Base-by-base conservation (phyloP, 1,140 invertebrate genomes). In the Psilanteris sp. region DNA sequence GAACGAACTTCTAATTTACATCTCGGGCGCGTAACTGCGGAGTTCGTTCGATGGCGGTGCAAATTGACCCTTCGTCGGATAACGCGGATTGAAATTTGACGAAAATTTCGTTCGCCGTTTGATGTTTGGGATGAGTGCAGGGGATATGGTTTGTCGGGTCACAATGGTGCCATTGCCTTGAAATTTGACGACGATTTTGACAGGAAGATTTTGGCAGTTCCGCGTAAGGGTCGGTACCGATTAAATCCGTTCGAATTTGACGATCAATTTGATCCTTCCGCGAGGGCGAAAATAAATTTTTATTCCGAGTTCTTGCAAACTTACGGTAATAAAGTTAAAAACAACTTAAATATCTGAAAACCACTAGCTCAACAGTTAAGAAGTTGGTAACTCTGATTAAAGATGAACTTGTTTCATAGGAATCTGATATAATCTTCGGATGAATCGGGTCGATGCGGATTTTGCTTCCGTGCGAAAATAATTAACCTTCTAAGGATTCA, bases 1-100 rank as follows among this genome's bases (percentile, higher is more conserved):
- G 59, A 77, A 77, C 73, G 54, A 64, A 75, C 26, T 76, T 66
- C 34, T 62, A 64, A 76, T 76, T 76, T 76, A 66, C 72, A 70
- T 76, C 64, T 64, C 1, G 22, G 41, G n/a, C 43, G 48, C 1
- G 27, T 18, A 14, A 36, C 31, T 57, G 26, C 52, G 22, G 48
- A 34, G 29, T 59, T 62, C 34, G 14, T 43, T 20, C 4, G 31
- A n/a, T 11, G 37, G 20, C 26, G 22, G 34, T 24, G 14, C 52
- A 20, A 57, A 26, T 43, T 16, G 20, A 24, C 39, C 18, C 18
- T 31, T 4, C 16, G 14, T 43, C 32, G 0, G 14, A 8, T 1
- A 13, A 11, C 44, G 29, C 54, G 39, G 36, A n/a, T n/a, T n/a
- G n/a, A n/a, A n/a, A n/a, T n/a, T n/a, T n/a, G n/a, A n/a, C n/a